Base-by-base conservation (phyloP, 2,888 invertebrate species). In the Chymomyza procnemis region DNA sequence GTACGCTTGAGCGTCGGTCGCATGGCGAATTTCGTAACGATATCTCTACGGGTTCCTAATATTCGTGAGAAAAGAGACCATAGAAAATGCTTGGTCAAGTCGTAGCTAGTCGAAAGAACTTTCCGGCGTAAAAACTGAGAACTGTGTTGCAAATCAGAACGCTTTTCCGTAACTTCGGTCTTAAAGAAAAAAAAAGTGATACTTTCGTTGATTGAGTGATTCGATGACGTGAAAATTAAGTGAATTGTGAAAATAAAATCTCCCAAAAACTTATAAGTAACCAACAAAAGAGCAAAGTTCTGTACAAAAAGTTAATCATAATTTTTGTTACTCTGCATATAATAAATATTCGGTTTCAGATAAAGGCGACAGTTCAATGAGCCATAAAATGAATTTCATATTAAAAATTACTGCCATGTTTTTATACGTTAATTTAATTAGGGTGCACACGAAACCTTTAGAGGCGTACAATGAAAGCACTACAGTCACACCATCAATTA, bases 331-430 rank as follows among this genome's bases (percentile, higher is more conserved):
- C 12, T 41, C 9, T 41, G 3, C 34, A 12, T 41, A 14, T 41
- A 41, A 41, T 41, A 41, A 41, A 41, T 41, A 41, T 41, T 41
- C 26, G 26, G 26, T 4, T 41, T 12, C 12, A 41, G 34, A 41
- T 41, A 41, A 41, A 41, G 34, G 34, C 34, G 34, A 41, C 34
- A 41, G 12, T 19, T 21, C 6, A 19, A 61, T 26, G 12, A 18
- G 64, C 46, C 21, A 4, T 21, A 75, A 74, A 64, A 75, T 82
- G 74, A 66, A n/a, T 22, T 50, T 71, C n/a, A 18, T 69, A 19
- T 54, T 74, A 8, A 74, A 74, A 64, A 60, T 73, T 16, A 61
- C 46, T 54, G 6, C 77, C 30, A 50, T 80, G 55, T 21, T 75
- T 18, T 19, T 79, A 58, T 18, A 16, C 14, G 41, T 19, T 34